These are phyloP conservation scores for Protonemura montana DNA, from an alignment of 2,888 invertebrate species.

Conservation along the genomic window DNA sequence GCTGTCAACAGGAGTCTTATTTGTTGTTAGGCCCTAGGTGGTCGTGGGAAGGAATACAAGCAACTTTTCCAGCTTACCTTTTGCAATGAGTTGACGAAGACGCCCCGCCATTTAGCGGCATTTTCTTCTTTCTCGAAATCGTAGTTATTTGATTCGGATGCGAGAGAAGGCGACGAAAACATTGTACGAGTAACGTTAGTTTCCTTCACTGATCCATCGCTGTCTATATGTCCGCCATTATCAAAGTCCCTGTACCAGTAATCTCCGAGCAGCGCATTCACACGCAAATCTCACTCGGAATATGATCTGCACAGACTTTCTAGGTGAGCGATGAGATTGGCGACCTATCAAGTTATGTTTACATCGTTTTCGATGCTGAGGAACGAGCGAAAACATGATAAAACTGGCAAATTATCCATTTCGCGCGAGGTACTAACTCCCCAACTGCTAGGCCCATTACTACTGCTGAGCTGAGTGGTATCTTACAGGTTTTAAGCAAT, in stretches of 20 bases:
- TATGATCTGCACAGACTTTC: conserved; percentile 29
- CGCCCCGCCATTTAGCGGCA: conserved; percentile 89
- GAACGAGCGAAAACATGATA: conserved; percentile 41
- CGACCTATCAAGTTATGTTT: conserved; percentile 24
- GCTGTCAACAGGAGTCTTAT: background rate
- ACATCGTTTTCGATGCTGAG: conserved; percentile 30
- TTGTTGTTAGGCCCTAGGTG: background rate
- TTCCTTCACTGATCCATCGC: conserved; percentile 42
- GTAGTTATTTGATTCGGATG: conserved; percentile 60
- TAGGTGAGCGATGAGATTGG: conserved; percentile 26
- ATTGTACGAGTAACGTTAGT: conserved; percentile 46
- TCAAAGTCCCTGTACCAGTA: conserved; percentile 42
- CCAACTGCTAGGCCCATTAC: background rate
- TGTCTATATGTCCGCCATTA: conserved; percentile 49
- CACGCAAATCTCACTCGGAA: conserved; percentile 14
- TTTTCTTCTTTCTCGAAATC: conserved; percentile 91
- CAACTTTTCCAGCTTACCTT: conserved; percentile 68
- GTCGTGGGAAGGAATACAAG: background rate
- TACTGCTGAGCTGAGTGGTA: background rate
- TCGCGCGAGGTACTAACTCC: background rate
- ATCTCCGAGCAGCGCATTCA: conserved; percentile 5
- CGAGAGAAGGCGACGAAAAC: conserved; percentile 51
- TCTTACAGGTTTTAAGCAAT: background rate
- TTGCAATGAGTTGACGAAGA: conserved; percentile 85
- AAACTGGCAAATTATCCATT: conserved; percentile 43